Conservation (phyloP, 2,888 invertebrate species). For the Electrophaes corylata region DNA sequence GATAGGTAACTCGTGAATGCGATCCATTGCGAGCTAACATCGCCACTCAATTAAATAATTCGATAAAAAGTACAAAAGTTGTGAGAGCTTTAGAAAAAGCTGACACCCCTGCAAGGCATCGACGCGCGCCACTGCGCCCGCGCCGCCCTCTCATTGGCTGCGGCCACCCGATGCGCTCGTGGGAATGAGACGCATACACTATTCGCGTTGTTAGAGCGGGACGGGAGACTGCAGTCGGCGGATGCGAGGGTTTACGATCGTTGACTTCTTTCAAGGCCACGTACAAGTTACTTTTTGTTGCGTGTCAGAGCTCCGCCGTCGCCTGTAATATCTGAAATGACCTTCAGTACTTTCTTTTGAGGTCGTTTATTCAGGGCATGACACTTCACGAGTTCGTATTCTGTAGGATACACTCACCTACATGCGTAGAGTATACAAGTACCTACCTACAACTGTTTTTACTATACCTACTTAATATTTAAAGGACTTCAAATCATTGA, state of each 20-base stretch:
- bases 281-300: conserved; percentile 71
- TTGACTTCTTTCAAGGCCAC: conserved; percentile 82
- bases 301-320: conserved; percentile 68
- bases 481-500: no score
- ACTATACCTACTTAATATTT: no score
- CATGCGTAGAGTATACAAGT: not conserved
- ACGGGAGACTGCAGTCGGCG: conserved; percentile 67
- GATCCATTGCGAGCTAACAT: conserved; percentile 39
- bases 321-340: conserved; percentile 72
- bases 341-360: conserved; percentile 77
- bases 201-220: conserved; percentile 52
- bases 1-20: conserved; percentile 20
- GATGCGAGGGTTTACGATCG: conserved; percentile 81
- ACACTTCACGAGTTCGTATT: not conserved
- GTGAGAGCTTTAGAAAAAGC: conserved; percentile 75
- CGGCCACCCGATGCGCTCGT: conserved; percentile 55
- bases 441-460: no score
- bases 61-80: conserved; percentile 62
- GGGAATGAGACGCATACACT: conserved; percentile 53
- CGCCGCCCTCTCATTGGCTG: conserved; percentile 68
- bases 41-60: conserved; percentile 68
- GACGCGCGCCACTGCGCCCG: conserved; percentile 79
- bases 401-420: not conserved
- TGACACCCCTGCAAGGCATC: conserved; percentile 77
- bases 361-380: conserved; percentile 52